A percentile compares a stretch with the other conserved stretches of the same genome.
Conservation (phyloP, 2,113 vertebrate genomes). For the Cynopterus brachyotis region DNA sequence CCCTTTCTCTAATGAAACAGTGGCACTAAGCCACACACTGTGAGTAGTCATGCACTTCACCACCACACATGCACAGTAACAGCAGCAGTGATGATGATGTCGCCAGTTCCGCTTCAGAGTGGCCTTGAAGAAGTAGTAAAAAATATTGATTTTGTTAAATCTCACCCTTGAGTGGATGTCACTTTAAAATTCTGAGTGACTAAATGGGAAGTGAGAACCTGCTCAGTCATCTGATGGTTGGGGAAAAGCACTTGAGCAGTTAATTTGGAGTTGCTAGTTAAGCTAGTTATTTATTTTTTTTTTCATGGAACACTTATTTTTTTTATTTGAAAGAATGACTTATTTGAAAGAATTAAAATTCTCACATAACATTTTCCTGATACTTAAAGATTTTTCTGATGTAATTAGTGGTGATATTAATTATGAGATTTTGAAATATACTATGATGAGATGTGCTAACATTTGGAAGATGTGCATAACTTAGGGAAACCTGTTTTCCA, state of each 20-base stretch:
- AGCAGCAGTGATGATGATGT: accelerated
- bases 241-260: background rate
- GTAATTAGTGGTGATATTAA: background rate
- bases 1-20: background rate
- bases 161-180: background rate
- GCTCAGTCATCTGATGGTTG: background rate
- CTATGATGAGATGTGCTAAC: background rate
- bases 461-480: background rate
- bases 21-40: background rate
- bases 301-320: background rate
- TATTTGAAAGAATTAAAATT: background rate
- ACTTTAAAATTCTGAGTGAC: background rate
- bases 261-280: background rate
- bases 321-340: background rate
- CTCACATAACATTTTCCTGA: background rate
- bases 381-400: background rate
- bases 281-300: background rate
- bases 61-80: background rate
- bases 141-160: background rate
- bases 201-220: background rate
- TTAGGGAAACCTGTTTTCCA: background rate
- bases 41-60: accelerated
- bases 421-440: background rate
- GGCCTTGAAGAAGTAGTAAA: background rate
- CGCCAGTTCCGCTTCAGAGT: background rate